Conservation (phyloP, 2,113 vertebrate species). For the Oreamnos americanus region DNA sequence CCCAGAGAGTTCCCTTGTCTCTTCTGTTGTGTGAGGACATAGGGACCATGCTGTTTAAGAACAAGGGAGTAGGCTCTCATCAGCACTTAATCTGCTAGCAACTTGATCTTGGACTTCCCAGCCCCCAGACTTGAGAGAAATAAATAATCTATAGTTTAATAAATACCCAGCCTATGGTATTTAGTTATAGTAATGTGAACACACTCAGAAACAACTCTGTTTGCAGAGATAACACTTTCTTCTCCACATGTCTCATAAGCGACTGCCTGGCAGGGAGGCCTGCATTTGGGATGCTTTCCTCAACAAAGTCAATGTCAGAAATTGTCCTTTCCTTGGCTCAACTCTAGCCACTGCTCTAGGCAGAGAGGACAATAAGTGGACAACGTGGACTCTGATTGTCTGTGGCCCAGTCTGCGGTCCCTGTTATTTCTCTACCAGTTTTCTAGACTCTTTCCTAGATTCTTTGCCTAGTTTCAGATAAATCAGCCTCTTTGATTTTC, state of each 20-base stretch:
- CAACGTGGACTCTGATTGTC: background rate
- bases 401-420: background rate
- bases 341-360: background rate
- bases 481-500: background rate
- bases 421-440: background rate
- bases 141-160: background rate
- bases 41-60: background rate
- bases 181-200: background rate
- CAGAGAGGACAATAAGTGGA: background rate
- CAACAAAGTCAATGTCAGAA: background rate
- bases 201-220: background rate
- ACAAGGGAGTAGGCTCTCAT: background rate
- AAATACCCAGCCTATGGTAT: background rate
- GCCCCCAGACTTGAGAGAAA: background rate
- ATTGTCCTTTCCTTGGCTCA: background rate
- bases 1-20: background rate
- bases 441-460: background rate
- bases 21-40: background rate
- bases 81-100: background rate
- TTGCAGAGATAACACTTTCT: background rate
- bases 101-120: background rate
- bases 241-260: background rate
- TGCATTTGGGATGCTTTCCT: background rate
- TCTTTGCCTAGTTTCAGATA: background rate
- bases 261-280: background rate